phyloP scores from a whole-genome alignment of 2,888 invertebrate genomes.

The Tholera decimalis region DNA sequence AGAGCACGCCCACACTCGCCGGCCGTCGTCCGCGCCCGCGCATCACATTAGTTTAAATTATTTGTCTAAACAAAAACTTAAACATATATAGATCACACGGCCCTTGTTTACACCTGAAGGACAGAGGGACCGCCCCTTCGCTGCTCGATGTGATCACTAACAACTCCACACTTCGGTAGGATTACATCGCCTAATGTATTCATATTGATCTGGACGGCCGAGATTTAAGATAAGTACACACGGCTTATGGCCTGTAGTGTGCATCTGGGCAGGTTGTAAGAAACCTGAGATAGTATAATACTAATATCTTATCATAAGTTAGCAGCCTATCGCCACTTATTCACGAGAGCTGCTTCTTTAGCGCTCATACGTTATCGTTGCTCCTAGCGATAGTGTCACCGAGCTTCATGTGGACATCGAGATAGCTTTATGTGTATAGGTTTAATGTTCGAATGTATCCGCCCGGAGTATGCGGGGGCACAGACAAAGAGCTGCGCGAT shows the following conservation, averaged over 20 bases:
- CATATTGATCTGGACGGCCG: constrained; percentile 19
- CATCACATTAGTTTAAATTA: constrained; percentile 21
- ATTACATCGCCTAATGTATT: constrained; percentile 31
- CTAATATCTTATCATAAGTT: constrained; percentile 28
- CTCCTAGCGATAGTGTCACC: constrained; percentile 11
- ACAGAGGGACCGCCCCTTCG: constrained; percentile 1
- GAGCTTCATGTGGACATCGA: background rate
- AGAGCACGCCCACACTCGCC: constrained; percentile 27
- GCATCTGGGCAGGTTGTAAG: constrained; percentile 8
- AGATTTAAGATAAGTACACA: constrained; percentile 41
- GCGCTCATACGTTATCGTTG: constrained; percentile 20
- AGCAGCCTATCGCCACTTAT: constrained; percentile 43
- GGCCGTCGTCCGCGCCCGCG: constrained; percentile 7
- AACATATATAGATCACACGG: constrained; percentile 14
- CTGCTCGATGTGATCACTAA: background rate
- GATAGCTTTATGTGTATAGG: constrained; percentile 4
- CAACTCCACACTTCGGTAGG: constrained; percentile 1
- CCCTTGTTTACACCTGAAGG: constrained; percentile 27
- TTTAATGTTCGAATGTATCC: background rate
- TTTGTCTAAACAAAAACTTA: constrained; percentile 27
- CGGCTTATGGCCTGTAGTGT: constrained; percentile 21
- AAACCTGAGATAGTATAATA: constrained; percentile 30
- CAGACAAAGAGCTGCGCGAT: constrained; percentile 57
- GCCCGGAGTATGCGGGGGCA: background rate
- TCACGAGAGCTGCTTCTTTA: constrained; percentile 22